Base-by-base conservation (phyloP, 1,140 invertebrate species). In the Colletes latitarsis region DNA sequence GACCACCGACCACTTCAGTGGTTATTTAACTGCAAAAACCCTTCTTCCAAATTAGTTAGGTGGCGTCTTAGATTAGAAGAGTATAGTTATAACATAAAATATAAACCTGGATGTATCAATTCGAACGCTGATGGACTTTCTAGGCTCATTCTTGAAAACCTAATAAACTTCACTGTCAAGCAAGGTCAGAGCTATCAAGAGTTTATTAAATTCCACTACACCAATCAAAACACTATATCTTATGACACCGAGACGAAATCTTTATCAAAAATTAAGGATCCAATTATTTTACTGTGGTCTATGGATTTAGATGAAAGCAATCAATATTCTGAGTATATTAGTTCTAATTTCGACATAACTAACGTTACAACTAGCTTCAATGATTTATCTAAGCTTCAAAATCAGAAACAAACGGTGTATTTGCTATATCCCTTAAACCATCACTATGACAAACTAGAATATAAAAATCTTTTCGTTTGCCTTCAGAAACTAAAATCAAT, bases 171-270 rank as follows among this genome's bases (percentile, higher is more conserved):
- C 0, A 60, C 69, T 15, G 6, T 19, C 39, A 57, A 41, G 2
- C 55, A 72, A 21, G 10, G 5, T 3, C 39, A 60, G 4, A 63
- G 14, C 3, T 73, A 52, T 21, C 57, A 63, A 52, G 58, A 73
- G 15, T 73, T 73, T 49, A 43, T 73, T 39, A 73, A 73, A 62
- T 72, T 62, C 5, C 70, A 72, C 21, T 72, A 72, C 17, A 72
- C 57, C 5, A 72, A 60, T 57, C 53, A 57, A 9, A 39, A 70
- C 6, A 30, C 5, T 1, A 57, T 57, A 58, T 43, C 10, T 71
- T 39, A n/a, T 46, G 46, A 70, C n/a, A 57, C 2, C 1, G 53
- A 70, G 17, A 70, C 4, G 6, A 19, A 2, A 43, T 3, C 58
- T 1, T 9, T 62, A 49, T 1, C 2, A 5, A 62, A 62, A 49